Evolutionary conservation across 2,113 vertebrate genomes (phyloP).

Genomic region (Eubucco bourcierii): DNA sequence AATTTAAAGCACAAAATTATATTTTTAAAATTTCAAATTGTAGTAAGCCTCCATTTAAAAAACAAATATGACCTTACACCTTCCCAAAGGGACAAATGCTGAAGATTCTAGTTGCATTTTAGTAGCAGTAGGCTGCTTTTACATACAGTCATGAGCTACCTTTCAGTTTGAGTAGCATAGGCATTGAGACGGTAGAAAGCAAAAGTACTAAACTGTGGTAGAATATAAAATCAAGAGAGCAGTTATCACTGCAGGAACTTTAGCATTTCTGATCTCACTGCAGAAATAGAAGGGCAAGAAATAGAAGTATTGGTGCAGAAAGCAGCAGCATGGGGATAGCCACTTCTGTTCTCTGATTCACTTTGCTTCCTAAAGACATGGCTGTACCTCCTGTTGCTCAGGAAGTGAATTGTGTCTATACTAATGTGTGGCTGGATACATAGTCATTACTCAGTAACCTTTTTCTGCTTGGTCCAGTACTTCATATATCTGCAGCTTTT

Average conservation of each 20-base stretch:
- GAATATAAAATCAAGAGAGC: background rate
- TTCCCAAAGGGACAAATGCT: background rate
- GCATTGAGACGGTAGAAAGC: background rate
- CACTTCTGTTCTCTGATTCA: background rate
- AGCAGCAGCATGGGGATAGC: background rate
- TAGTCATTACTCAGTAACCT: fast-evolving
- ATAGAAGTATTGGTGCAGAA: background rate
- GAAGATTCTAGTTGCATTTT: background rate
- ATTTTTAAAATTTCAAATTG: background rate
- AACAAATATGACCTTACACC: background rate
- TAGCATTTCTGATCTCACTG: background rate
- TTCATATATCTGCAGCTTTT: background rate
- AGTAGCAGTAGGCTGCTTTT: background rate
- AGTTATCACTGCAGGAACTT: background rate
- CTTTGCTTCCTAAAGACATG: background rate
- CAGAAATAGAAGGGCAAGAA: background rate
- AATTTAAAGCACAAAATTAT: background rate
- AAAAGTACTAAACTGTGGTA: background rate
- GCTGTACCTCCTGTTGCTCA: background rate
- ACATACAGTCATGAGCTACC: background rate
- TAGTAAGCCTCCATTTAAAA: background rate
- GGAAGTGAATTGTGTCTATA: background rate
- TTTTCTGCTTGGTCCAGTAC: background rate
- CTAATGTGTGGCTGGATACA: background rate
- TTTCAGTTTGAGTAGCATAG: background rate